phyloP scores from a whole-genome alignment of 2,113 vertebrate species.

The Phyllostomus hastatus region DNA sequence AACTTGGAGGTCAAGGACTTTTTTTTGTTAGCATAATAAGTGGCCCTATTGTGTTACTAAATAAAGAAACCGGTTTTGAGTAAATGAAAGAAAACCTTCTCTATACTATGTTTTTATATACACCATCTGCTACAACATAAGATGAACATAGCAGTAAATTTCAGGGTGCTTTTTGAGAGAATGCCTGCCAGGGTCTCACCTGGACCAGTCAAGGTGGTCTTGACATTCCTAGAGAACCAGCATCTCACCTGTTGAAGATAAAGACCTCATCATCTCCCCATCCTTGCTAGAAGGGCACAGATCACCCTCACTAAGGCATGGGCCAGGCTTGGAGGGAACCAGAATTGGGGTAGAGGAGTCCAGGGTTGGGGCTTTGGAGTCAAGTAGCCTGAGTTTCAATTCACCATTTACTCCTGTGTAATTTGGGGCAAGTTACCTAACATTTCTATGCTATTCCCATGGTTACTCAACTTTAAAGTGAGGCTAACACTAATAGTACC shows the following conservation, averaged over 20 bases:
- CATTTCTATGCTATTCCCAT: background rate
- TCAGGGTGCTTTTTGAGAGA: background rate
- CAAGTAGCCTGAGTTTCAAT: background rate
- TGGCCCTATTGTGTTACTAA: background rate
- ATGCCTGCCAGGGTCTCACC: background rate
- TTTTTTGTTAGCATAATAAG: background rate
- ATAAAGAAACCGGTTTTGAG: conserved; percentile 15
- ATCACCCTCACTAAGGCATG: background rate
- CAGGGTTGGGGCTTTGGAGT: background rate
- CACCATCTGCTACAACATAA: background rate
- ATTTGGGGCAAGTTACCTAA: background rate
- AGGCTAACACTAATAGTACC: background rate
- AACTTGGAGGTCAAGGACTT: background rate
- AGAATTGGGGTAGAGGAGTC: background rate
- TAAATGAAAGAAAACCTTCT: background rate
- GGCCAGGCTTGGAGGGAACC: background rate
- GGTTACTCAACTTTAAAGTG: conserved; percentile 1
- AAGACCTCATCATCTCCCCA: background rate
- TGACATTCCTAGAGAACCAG: background rate
- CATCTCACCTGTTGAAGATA: background rate
- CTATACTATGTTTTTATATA: background rate
- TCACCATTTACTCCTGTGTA: background rate
- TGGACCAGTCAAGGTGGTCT: background rate
- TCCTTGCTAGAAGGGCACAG: background rate
- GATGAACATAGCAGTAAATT: background rate